Base-by-base conservation (phyloP, 2,888 invertebrate species). In the Trichopoda pennipes region DNA sequence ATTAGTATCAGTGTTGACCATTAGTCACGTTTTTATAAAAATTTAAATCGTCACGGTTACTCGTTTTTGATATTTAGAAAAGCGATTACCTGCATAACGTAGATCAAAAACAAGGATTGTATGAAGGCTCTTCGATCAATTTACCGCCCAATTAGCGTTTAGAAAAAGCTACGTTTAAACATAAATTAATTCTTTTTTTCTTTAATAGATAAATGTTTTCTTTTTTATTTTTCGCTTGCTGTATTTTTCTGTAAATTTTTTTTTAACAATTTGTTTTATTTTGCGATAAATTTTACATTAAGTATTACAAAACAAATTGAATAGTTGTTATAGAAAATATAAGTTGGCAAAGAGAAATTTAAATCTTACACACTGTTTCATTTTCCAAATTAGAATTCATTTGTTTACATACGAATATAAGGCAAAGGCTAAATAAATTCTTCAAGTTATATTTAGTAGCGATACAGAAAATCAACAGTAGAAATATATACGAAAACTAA, bases 361-460 rank as follows among this genome's bases (percentile, higher is more conserved):
- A 68, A 72, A 79, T 63, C 79, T 78, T 79, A 82, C 79, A 70
- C 75, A 64, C 61, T 63, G 21, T 56, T 35, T 44, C 53, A 16
- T 42, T 69, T 79, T 16, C 64, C 58, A 72, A 64, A 64, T 42
- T 12, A 10, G 0, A 60, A n/a, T 17, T 17, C 61, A 64, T 70
- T 77, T 70, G 70, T 58, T 12, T 49, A 75, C 16, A 44, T 51
- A 44, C n/a, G n/a, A n/a, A n/a, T n/a, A n/a, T 14, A 51, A 49
- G 42, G 14, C 53, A 60, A 42, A 44, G 3, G 17, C 60, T 49
- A 42, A 60, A 42, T 72, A 10, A 69, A 47, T 47, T 19, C 10
- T 47, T 51, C 19, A 35, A 6, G 10, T n/a, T n/a, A n/a, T 35
- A 9, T 35, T 17, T 38, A 21, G 10, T 47, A 72, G 17, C 44